A percentile compares a stretch with the other conserved stretches of the same genome.
Conservation (phyloP, 2,113 vertebrate genomes). For the Thymallus thymallus region DNA sequence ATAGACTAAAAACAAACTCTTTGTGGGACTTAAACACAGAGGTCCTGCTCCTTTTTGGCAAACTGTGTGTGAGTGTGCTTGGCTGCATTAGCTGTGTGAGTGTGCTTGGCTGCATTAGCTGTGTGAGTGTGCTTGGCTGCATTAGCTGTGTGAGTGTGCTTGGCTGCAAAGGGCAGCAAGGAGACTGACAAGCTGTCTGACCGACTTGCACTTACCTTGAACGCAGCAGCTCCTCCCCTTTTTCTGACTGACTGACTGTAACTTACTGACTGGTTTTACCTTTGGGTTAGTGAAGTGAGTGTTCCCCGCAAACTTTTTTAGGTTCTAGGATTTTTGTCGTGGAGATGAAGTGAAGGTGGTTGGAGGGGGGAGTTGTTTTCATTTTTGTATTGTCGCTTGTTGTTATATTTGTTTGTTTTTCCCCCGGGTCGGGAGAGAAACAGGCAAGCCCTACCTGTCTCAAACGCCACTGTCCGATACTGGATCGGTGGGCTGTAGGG, state of each 20-base stretch:
- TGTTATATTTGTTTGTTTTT: slow-evolving; percentile 46
- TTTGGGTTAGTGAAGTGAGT: slow-evolving; percentile 75
- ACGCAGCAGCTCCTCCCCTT: slow-evolving; percentile 56
- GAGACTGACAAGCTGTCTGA: slow-evolving; percentile 68
- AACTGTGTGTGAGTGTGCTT: slow-evolving; percentile 51
- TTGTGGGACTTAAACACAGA: slow-evolving; percentile 49
- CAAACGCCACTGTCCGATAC: slow-evolving; percentile 93
- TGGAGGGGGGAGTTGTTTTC: slow-evolving; percentile 56
- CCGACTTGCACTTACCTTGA: slow-evolving; percentile 76
- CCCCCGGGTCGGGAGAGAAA: slow-evolving; percentile 63
- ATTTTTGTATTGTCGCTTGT: slow-evolving; percentile 50
- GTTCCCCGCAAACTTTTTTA: slow-evolving; percentile 59
- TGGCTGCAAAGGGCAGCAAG: slow-evolving; percentile 53
- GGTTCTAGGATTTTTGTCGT: slow-evolving; percentile 47
- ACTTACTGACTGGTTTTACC: slow-evolving; percentile 76
- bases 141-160: slow-evolving; percentile 65
- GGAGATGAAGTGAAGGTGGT: slow-evolving; percentile 60
- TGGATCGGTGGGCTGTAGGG: slow-evolving; percentile 96
- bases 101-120: slow-evolving; percentile 57
- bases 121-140: slow-evolving; percentile 59
- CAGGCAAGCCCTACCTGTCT: slow-evolving; percentile 92
- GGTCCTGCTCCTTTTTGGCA: slow-evolving; percentile 66
- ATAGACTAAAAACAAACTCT: slow-evolving; percentile 30
- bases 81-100: slow-evolving; percentile 61
- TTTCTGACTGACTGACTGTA: slow-evolving; percentile 76